These are phyloP conservation scores for Tholera decimalis DNA, from an alignment of 2,888 invertebrate species.

Conservation along the genomic window DNA sequence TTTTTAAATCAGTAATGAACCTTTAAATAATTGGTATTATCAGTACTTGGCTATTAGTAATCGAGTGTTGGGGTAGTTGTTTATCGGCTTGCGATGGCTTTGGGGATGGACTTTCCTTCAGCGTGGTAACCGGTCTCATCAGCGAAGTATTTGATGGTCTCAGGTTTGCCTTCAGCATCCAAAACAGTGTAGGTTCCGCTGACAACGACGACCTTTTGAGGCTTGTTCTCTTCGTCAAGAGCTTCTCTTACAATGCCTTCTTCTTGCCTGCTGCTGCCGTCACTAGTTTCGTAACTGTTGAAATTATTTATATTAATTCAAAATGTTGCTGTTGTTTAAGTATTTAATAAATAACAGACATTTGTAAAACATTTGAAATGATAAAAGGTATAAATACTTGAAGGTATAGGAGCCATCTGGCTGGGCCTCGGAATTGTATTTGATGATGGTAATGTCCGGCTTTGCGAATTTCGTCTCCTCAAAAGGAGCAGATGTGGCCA, in stretches of 20 bases:
- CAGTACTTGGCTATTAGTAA: slow-evolving; percentile 4
- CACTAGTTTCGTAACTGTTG: slow-evolving; percentile 35
- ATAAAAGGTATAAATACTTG: slow-evolving; percentile 50
- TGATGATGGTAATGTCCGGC: slow-evolving; percentile 69
- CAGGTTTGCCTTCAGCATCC: slow-evolving; percentile 90
- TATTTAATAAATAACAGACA: background rate
- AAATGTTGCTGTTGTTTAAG: background rate
- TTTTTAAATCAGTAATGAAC: background rate
- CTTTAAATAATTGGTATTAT: slow-evolving; percentile 4
- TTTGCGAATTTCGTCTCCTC: slow-evolving; percentile 67
- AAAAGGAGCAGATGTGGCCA: slow-evolving; percentile 74
- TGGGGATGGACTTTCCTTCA: slow-evolving; percentile 92
- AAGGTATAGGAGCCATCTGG: slow-evolving; percentile 79
- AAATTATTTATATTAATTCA: slow-evolving; percentile 6
- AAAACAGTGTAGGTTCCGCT: slow-evolving; percentile 92
- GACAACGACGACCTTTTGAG: slow-evolving; percentile 89
- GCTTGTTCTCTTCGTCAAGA: slow-evolving; percentile 91
- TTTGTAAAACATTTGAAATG: background rate
- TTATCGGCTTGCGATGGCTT: slow-evolving; percentile 80
- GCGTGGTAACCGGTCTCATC: slow-evolving; percentile 93
- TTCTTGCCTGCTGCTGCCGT: slow-evolving; percentile 88
- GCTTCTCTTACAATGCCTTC: slow-evolving; percentile 84
- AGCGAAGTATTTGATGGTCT: slow-evolving; percentile 90
- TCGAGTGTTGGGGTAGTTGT: slow-evolving; percentile 24
- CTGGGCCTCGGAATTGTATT: slow-evolving; percentile 69